Base-by-base conservation (phyloP, 2,113 vertebrate species). In the Brienomyrus longianalis region DNA sequence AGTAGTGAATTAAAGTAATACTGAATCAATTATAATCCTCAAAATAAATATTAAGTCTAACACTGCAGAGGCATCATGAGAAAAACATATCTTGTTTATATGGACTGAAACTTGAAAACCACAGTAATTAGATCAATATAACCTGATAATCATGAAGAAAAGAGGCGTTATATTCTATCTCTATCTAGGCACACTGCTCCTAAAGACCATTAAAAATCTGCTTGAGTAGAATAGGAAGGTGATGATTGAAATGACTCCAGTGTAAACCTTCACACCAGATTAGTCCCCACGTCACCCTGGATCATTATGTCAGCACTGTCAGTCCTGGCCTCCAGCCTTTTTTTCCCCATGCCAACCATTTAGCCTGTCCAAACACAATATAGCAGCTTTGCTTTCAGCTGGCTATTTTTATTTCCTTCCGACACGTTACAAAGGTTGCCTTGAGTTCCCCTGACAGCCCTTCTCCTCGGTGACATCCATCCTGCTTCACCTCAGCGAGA, bases 361-460 rank as follows among this genome's bases (percentile, higher is more conserved):
- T 85, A 86, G 70, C 45, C 92, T 91, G 91, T 90, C 90, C 51
- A 89, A 89, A 74, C 15, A 88, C 59, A 86, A 91, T 88, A 86
- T 47, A 90, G 90, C 66, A 15, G 90, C 6, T 88, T 90, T 86
- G 89, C 74, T 89, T 88, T 80, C 50, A 47, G 31, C 35, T 84
- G 70, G 66, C 88, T 59, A 59, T 89, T 70, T 86, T 66, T 83
- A 89, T 89, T 86, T 85, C 89, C 54, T 86, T 86, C 35, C 54
- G 87, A 90, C 90, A 91, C 85, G 56, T 88, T 90, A 89, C 87
- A 92, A 88, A 89, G 90, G 51, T 88, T 90, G 87, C 83, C 74
- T 70, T 66, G 13, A 51, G 43, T 39, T 45, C 43, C 59, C 43
- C 74, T 89, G 91, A 91, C 91, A 92, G 59, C 48, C 50, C 48